Evolutionary conservation across 1,140 invertebrate genomes (phyloP), one percentile per base, ranked within the genome.

Genomic region (Tetramorium simillimum): DNA sequence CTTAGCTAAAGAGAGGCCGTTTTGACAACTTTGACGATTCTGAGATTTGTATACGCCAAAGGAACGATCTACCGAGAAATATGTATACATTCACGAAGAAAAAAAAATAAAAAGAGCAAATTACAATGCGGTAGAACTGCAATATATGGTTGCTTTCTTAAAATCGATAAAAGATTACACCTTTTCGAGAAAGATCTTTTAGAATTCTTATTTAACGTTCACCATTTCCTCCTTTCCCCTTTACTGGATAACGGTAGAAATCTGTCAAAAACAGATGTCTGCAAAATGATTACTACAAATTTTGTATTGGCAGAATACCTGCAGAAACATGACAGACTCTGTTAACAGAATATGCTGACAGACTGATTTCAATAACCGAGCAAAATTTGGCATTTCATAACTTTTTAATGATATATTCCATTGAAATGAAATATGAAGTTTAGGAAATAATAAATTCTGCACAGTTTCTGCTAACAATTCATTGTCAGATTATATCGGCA

Each of bases 81-180:
- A 70, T 81, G 78, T 81, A 70, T 70, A 81, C 78, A 81, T 12
- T 24, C 3, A 80, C 10, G 16, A 37, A 56, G 21, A 70, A 18
- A 56, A 81, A 33, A 46, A 16, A 70, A 81, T 81, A 81, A 81
- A 81, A 81, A 70, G 46, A 81, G 37, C 33, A 81, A 78, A 65
- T 78, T 69, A 65, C 5, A 10, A 69, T 70, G 67, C 49, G 49
- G 10, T 81, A 81, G n/a, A 70, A 28, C 16, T 70, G 67, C 37
- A 43, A 69, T 53, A 37, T 12, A 56, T 58, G 16, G 10, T 5
- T 28, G 10, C 6, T 70, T 69, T 69, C 21, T 43, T 58, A 43
- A 56, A 81, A 56, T 4, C 16, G 5, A 70, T 58, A 24, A 46
- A 7, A 49, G 3, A 43, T 60, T 40, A 33, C 33, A 43, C 21